Evolutionary conservation across 2,888 invertebrate genomes (phyloP).

Genomic region (Coleophora flavipennella): DNA sequence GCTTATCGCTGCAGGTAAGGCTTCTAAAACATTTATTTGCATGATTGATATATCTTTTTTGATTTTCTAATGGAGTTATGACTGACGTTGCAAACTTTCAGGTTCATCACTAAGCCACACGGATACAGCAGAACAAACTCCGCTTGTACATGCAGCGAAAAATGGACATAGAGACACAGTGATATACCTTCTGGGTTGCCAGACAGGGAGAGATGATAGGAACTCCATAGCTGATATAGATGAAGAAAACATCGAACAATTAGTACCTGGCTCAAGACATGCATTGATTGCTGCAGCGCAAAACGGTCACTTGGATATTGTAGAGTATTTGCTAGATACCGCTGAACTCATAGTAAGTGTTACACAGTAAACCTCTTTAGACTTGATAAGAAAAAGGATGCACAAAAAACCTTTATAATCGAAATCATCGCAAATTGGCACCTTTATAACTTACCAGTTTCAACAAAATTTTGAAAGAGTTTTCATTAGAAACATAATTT

Average conservation of each 20-base stretch:
- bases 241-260: conserved; percentile 73
- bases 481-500: no score
- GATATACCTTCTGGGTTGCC: conserved; percentile 87
- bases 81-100: conserved; percentile 20
- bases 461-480: no score
- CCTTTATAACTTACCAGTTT: no score
- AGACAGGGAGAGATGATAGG: conserved; percentile 77
- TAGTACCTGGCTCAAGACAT: conserved; percentile 88
- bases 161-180: conserved; percentile 91
- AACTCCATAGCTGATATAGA: conserved; percentile 55
- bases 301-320: conserved; percentile 88
- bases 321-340: conserved; percentile 91
- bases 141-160: conserved; percentile 91
- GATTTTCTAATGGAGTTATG: no score
- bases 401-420: no score
- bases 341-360: conserved; percentile 84
- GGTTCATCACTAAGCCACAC: conserved; percentile 83
- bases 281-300: conserved; percentile 90
- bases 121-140: conserved; percentile 87
- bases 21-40: not conserved
- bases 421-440: no score
- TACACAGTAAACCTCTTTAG: no score
- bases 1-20: conserved; percentile 77
- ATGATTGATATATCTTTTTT: no score
- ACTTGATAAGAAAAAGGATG: no score